These are phyloP conservation scores for Chloroclysta siterata DNA, from an alignment of 2,888 invertebrate genomes.

Conservation along the genomic window DNA sequence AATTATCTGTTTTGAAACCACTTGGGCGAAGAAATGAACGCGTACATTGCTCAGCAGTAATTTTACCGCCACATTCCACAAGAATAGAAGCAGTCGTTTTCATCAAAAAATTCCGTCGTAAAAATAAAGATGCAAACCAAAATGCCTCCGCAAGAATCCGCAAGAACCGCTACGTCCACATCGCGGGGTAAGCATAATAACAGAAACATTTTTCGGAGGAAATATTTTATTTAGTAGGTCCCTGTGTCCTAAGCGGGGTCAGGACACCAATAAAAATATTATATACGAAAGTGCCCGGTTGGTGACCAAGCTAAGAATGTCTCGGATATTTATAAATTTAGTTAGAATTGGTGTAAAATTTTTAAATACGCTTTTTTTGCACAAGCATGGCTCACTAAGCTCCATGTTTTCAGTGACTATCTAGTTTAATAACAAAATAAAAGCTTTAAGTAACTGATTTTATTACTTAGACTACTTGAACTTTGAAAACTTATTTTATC, in stretches of 20 bases:
- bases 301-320: constrained; percentile 17
- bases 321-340: constrained; percentile 13
- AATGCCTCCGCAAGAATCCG: constrained; percentile 25
- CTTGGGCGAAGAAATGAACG: no score
- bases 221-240: constrained; percentile 79
- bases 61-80: constrained; percentile 2
- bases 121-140: constrained; percentile 26
- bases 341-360: no score
- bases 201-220: constrained; percentile 61
- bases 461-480: no score
- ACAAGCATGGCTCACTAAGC: no score
- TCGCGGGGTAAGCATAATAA: constrained; percentile 43
- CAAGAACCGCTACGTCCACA: constrained; percentile 30
- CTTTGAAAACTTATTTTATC: no score
- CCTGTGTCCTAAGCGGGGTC: constrained; percentile 63
- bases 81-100: constrained; percentile 19
- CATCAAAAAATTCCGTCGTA: constrained; percentile 30
- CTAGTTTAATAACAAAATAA: no score
- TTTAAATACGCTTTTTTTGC: no score
- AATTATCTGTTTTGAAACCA: no score
- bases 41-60: constrained; percentile 1
- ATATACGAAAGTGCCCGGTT: constrained; percentile 52
- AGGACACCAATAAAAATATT: constrained; percentile 77
- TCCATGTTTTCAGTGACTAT: no score
- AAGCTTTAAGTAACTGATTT: no score